These are phyloP conservation scores for Dynastes hyllus DNA, from an alignment of 2,888 invertebrate species.

Conservation along the genomic window DNA sequence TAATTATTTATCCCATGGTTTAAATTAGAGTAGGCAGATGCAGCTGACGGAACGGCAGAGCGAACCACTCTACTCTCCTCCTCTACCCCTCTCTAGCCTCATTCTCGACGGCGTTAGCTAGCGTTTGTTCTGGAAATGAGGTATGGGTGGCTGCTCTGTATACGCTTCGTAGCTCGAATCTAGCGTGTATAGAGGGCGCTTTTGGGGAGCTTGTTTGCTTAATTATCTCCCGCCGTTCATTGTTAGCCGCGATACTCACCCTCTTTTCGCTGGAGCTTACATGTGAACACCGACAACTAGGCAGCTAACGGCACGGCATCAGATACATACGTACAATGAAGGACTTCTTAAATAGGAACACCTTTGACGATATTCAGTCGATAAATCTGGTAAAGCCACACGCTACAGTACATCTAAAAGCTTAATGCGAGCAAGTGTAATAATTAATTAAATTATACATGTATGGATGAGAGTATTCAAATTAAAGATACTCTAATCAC, in stretches of 20 bases:
- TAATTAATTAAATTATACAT: too few relatives aligned
- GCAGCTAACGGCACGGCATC: constrained; percentile 3
- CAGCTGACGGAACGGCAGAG: constrained; percentile 59
- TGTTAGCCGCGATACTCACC: constrained; percentile 57
- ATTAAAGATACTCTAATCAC: too few relatives aligned
- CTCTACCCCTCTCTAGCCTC: too few relatives aligned
- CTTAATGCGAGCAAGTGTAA: too few relatives aligned
- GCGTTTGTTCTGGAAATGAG: constrained; percentile 44
- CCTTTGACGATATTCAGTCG: too few relatives aligned
- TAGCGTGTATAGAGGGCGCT: constrained; percentile 58
- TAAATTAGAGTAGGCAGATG: constrained; percentile 64
- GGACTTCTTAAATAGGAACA: too few relatives aligned
- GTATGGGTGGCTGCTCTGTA: constrained; percentile 16
- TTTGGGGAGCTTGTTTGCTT: constrained; percentile 61
- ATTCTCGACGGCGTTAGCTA: constrained; percentile 53
- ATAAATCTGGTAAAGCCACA: too few relatives aligned
- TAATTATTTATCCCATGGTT: constrained; percentile 63
- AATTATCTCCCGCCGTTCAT: constrained; percentile 61
- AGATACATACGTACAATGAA: background rate
- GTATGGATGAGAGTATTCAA: too few relatives aligned
- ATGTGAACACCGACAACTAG: constrained; percentile 55
- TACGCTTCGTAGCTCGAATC: background rate
- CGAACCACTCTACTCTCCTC: constrained; percentile 11
- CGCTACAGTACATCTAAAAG: too few relatives aligned
- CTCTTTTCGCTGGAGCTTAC: constrained; percentile 54